Evolutionary conservation across 2,888 invertebrate genomes (phyloP).

Genomic region (Anarsia innoxiella): DNA sequence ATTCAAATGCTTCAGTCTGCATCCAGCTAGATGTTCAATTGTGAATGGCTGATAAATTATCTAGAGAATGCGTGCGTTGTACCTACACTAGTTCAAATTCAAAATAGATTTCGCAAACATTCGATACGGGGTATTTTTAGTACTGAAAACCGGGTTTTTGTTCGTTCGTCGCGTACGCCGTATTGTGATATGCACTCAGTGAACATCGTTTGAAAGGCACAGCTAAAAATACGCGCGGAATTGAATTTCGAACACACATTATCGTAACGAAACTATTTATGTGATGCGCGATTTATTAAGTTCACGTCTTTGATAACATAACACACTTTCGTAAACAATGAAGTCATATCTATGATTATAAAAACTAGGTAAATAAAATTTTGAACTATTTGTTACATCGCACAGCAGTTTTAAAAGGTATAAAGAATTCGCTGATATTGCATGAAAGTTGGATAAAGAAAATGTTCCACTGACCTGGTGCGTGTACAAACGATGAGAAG

Average conservation of each 20-base stretch:
- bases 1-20: no score
- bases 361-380: slow-evolving; percentile 15
- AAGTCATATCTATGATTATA: no score
- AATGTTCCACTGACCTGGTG: slow-evolving; percentile 59
- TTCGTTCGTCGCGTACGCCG: slow-evolving; percentile 45
- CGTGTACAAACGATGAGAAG: slow-evolving; percentile 60
- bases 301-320: not conserved
- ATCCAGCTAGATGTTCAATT: no score
- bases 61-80: no score
- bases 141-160: slow-evolving; percentile 69
- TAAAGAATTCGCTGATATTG: slow-evolving; percentile 40
- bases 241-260: slow-evolving; percentile 36
- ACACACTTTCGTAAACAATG: slow-evolving; percentile 2
- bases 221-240: slow-evolving; percentile 52
- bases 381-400: slow-evolving; percentile 39
- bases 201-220: slow-evolving; percentile 45
- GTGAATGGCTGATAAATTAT: no score
- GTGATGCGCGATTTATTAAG: not conserved
- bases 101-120: slow-evolving; percentile 73
- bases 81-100: slow-evolving; percentile 50
- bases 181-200: slow-evolving; percentile 65
- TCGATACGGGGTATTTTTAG: slow-evolving; percentile 73
- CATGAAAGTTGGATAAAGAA: slow-evolving; percentile 25
- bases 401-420: slow-evolving; percentile 34
- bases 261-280: not conserved